Evolutionary conservation across 2,113 vertebrate species (phyloP).

Genomic region (Tympanuchus pallidicinctus): DNA sequence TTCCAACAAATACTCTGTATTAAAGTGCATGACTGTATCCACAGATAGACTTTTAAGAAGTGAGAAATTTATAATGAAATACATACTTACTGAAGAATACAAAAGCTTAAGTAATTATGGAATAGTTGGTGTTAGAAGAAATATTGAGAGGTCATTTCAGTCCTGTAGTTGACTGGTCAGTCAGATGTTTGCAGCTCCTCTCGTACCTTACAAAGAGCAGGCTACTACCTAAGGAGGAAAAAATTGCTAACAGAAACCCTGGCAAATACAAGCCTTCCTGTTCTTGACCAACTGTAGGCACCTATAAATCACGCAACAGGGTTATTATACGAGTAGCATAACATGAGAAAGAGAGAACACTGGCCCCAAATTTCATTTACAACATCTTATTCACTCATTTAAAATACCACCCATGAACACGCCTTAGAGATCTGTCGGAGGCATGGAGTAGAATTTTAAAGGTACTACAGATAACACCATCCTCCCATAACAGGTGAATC

Average conservation of each 20-base stretch:
- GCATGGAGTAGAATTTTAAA: background rate
- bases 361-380: background rate
- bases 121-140: background rate
- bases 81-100: background rate
- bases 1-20: background rate
- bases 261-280: background rate
- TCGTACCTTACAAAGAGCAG: background rate
- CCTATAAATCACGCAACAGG: fast-evolving
- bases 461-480: background rate
- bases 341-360: background rate
- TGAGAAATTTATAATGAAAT: background rate
- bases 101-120: background rate
- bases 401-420: background rate
- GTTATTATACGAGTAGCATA: background rate
- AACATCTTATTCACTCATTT: background rate
- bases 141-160: background rate
- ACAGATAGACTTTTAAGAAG: background rate
- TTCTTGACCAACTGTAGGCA: background rate
- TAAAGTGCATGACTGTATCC: background rate
- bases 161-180: background rate
- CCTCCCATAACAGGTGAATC: background rate
- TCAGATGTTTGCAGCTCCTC: background rate
- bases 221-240: background rate
- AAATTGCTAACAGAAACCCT: background rate
- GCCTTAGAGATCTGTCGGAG: background rate